Evolutionary conservation across 92 coral and sea anemone species (phyloP).

Genomic region (Heliopora coerulea): DNA sequence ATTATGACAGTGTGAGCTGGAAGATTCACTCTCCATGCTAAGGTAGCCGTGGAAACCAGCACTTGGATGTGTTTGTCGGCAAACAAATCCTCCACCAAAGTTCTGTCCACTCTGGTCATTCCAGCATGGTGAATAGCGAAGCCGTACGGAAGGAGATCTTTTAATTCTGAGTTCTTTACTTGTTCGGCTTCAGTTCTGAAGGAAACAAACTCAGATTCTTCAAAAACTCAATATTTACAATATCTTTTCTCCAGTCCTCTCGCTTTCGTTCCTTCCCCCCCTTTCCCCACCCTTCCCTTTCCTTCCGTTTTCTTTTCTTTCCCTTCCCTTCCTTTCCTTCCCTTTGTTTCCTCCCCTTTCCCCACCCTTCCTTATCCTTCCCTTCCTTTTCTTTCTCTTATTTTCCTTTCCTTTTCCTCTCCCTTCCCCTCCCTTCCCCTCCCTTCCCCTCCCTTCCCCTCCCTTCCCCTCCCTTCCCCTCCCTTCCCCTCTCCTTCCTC

Average conservation of each 20-base stretch:
- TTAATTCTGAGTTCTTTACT: constrained; percentile 75
- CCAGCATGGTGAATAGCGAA: constrained; percentile 99
- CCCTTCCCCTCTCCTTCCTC: not conserved
- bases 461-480: not conserved
- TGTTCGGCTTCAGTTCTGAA: constrained; percentile 96
- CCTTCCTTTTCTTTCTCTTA: too few relatives aligned
- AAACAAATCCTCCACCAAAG: constrained; percentile 94
- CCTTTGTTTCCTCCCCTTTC: too few relatives aligned
- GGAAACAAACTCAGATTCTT: not conserved
- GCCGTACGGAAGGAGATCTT: constrained; percentile 91
- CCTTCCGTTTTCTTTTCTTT: too few relatives aligned
- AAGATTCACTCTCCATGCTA: constrained; percentile 98
- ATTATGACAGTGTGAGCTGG: constrained; percentile 98
- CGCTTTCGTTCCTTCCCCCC: not conserved
- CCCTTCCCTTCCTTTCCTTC: too few relatives aligned
- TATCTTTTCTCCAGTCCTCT: too few relatives aligned
- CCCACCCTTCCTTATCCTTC: too few relatives aligned
- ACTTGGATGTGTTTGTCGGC: constrained; percentile 98
- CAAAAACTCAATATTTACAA: not conserved
- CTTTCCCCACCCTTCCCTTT: not conserved
- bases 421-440: too few relatives aligned
- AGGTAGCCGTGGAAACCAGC: constrained; percentile 94
- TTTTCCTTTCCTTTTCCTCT: too few relatives aligned
- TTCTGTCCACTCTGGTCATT: constrained; percentile 95
- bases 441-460: too few relatives aligned